A percentile compares a stretch with the other conserved stretches of the same genome.
Conservation (phyloP, 2,888 invertebrate species). For the Ophion ventricosus region DNA sequence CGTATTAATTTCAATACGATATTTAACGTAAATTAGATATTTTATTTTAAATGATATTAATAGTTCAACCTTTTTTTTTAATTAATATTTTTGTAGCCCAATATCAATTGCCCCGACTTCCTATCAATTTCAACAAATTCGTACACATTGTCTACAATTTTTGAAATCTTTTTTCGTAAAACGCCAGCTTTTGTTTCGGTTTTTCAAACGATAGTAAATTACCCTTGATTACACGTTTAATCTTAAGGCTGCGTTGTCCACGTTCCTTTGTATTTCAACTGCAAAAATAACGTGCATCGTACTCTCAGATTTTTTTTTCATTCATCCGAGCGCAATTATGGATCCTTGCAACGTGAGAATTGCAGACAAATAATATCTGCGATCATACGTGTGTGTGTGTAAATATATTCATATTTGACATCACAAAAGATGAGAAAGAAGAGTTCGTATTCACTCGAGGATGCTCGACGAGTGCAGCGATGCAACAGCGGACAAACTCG, state of each 20-base stretch:
- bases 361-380: constrained; percentile 13
- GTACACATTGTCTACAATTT: no score
- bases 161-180: background rate
- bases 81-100: no score
- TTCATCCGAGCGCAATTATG: background rate
- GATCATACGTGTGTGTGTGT: background rate
- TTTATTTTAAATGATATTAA: no score
- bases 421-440: constrained; percentile 5
- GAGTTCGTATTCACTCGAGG: constrained; percentile 21
- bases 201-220: background rate
- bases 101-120: no score
- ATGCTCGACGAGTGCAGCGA: constrained; percentile 36
- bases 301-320: background rate
- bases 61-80: no score
- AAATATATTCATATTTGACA: constrained; percentile 13
- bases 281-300: constrained; percentile 33
- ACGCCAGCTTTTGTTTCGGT: background rate
- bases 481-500: constrained; percentile 43
- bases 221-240: background rate
- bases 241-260: constrained; percentile 8
- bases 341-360: background rate
- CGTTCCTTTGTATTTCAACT: constrained; percentile 24
- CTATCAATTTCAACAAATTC: no score
- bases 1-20: no score
- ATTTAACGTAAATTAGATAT: no score